Conservation (phyloP, 1,140 invertebrate genomes). For the Drosophila seguyi region DNA sequence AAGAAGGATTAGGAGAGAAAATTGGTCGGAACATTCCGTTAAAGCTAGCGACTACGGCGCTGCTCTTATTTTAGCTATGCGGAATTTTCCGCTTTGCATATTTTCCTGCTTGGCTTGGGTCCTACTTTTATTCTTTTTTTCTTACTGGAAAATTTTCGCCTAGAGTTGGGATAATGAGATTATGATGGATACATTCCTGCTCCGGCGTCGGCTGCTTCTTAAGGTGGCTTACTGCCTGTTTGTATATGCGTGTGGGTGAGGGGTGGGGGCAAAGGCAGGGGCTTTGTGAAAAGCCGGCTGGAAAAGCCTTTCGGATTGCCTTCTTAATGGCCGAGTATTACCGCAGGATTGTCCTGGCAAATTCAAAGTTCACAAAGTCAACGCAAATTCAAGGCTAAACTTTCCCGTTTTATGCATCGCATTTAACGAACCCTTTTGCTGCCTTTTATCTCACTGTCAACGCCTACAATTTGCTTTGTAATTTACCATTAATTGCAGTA, state of each 20-base stretch:
- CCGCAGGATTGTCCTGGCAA: slow-evolving; percentile 37
- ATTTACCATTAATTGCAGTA: slow-evolving; percentile 34
- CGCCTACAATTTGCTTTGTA: slow-evolving; percentile 39
- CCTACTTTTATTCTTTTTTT: slow-evolving; percentile 6
- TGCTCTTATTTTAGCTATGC: slow-evolving; percentile 26
- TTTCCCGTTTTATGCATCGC: not conserved
- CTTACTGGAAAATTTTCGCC: slow-evolving; percentile 27
- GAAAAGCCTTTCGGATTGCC: slow-evolving; percentile 47
- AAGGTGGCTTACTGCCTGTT: slow-evolving; percentile 39
- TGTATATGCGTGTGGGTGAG: not conserved
- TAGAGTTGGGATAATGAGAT: slow-evolving; percentile 49
- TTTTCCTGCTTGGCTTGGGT: slow-evolving; percentile 23
- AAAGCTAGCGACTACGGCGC: slow-evolving; percentile 1
- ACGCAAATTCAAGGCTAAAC: slow-evolving; percentile 23
- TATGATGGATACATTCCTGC: slow-evolving; percentile 53
- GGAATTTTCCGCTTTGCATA: slow-evolving; percentile 65
- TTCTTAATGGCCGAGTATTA: slow-evolving; percentile 43
- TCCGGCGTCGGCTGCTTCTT: slow-evolving; percentile 31
- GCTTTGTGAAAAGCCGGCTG: slow-evolving; percentile 34
- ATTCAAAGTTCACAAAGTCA: slow-evolving; percentile 49
- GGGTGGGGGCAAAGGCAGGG: not conserved
- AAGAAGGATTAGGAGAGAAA: slow-evolving; percentile 27
- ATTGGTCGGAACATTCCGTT: slow-evolving; percentile 16
- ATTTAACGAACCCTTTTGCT: slow-evolving; percentile 1
- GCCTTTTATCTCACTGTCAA: slow-evolving; percentile 21